A percentile compares a stretch with the other conserved stretches of the same genome.
These are phyloP conservation scores for Macrosoma leucophasiata DNA, from an alignment of 2,888 invertebrate genomes.

Conservation along the genomic window DNA sequence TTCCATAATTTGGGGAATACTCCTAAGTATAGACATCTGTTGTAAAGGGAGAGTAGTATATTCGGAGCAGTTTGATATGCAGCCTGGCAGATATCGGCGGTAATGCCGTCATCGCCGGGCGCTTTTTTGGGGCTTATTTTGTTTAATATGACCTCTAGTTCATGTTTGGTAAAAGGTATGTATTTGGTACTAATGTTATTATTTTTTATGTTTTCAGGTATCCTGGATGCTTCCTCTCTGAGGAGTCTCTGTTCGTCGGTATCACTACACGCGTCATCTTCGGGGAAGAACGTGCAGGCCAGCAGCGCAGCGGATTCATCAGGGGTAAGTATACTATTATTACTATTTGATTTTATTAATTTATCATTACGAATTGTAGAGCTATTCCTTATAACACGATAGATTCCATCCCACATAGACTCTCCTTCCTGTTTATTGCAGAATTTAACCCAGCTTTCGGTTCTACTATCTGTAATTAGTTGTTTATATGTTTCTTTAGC, in stretches of 20 bases:
- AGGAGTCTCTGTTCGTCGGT: not conserved
- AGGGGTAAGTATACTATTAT: not conserved
- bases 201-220: not conserved
- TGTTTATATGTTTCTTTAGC: conserved; percentile 5
- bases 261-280: not conserved
- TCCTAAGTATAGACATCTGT: conserved; percentile 8
- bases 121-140: conserved; percentile 8
- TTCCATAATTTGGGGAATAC: conserved; percentile 21
- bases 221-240: not conserved
- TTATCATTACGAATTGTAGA: not conserved
- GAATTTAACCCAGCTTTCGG: conserved; percentile 19
- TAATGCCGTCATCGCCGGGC: conserved; percentile 10
- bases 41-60: conserved; percentile 2
- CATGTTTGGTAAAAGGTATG: conserved; percentile 1
- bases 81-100: conserved; percentile 10
- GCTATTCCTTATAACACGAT: conserved; percentile 16
- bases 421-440: conserved; percentile 19
- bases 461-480: conserved; percentile 10
- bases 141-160: not conserved
- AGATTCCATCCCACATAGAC: conserved; percentile 21
- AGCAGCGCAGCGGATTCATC: not conserved
- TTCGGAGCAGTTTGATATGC: not conserved
- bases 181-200: too few species aligned
- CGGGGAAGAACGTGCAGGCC: not conserved
- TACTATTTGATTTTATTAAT: not conserved